These are phyloP conservation scores for Branchinecta lynchi DNA, from an alignment of 1,140 invertebrate species.

Conservation along the genomic window DNA sequence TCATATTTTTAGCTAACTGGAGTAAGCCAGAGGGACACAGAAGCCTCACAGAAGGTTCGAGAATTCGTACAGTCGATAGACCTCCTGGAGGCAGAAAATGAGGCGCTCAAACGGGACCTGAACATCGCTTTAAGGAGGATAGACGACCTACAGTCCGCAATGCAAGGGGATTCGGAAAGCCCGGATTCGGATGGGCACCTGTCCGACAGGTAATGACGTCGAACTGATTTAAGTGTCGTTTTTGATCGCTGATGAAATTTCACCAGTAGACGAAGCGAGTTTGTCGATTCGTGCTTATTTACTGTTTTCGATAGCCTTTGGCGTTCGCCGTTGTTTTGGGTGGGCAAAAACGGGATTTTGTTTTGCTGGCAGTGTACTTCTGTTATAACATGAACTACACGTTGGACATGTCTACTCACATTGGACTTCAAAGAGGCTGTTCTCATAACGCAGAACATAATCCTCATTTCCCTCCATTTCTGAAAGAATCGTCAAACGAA, in stretches of 20 bases:
- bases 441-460: too few relatives aligned
- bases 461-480: too few relatives aligned
- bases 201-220: background rate
- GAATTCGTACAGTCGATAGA: constrained; percentile 53
- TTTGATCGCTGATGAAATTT: background rate
- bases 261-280: too few relatives aligned
- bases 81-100: constrained; percentile 43
- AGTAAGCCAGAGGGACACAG: constrained; percentile 48
- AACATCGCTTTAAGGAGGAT: constrained; percentile 64
- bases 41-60: constrained; percentile 47
- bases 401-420: too few relatives aligned
- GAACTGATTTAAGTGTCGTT: background rate
- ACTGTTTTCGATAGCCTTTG: background rate
- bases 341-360: background rate
- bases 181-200: constrained; percentile 15
- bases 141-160: constrained; percentile 65
- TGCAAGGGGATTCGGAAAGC: constrained; percentile 43
- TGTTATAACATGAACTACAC: background rate
- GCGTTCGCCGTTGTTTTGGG: background rate
- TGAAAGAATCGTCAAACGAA: too few relatives aligned
- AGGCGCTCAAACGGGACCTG: constrained; percentile 47
- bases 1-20: constrained; percentile 26
- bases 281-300: background rate
- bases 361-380: background rate
- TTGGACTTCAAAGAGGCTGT: too few relatives aligned